Base-by-base conservation (phyloP, 2,888 invertebrate genomes). In the Lepidochitona cinerea region DNA sequence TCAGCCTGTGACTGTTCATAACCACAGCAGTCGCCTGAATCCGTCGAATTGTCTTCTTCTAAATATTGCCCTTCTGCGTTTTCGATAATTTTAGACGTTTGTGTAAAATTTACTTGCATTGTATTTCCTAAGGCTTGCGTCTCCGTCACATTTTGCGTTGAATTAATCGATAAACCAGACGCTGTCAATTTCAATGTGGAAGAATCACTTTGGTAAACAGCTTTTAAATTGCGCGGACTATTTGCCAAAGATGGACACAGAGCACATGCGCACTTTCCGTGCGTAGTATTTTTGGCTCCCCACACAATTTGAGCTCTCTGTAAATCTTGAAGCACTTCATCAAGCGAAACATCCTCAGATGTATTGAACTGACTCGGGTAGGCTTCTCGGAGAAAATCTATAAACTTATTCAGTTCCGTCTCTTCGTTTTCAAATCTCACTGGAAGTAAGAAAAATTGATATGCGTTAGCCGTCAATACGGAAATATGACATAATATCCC, bases 381-480 rank as follows among this genome's bases (percentile, higher is more conserved):
- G 41, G 77, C 73, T 26, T 72, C 54, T 53, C 76, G 75, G 71
- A 84, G 75, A 74, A 81, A 79, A 2, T 73, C 70, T 14, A 83
- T 76, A 53, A 85, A 85, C 29, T 80, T 74, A 67, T 76, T 68
- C n/a, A 85, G 68, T 67, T 83, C 83, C 12, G 75, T 72, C 64
- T 83, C 85, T 64, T 85, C 84, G 59, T 83, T 83, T 64, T 85
- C 84, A 74, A 83, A 84, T 14, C 84, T 79, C 65, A 80, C 85
- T 85, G 80, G 68, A 79, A 79, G 29, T n/a, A n/a, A n/a, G n/a
- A 70, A 26, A 54, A 29, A 72, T 65, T 36, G 71, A 67, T 26
- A 33, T 59, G 59, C 29, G n/a, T n/a, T n/a, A n/a, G n/a, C n/a
- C n/a, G n/a, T n/a, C n/a, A n/a, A n/a, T n/a, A n/a, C n/a, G n/a